Base-by-base conservation (phyloP, 2,113 vertebrate species). In the Salminus brasiliensis region DNA sequence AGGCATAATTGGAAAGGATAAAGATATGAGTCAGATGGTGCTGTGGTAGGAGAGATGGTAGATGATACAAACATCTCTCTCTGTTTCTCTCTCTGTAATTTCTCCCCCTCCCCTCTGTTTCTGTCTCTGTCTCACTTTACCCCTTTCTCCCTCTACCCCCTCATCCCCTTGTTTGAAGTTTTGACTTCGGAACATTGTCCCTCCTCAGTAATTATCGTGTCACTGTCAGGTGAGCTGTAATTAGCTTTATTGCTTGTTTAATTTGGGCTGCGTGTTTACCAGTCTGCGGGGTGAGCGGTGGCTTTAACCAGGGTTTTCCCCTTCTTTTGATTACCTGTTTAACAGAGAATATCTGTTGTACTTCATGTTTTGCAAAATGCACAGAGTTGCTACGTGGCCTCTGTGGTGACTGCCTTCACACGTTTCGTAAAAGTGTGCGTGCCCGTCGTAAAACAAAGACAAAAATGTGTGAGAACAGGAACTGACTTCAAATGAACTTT, bases 221-320 rank as follows among this genome's bases (percentile, higher is more conserved):
- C 73, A 78, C 69, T 67, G 65, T 76, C 66, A 80, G 53, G 41
- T 72, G 73, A 84, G 60, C 67, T 49, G 3, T 80, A 72, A 83
- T 85, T 84, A 85, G 55, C 53, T 78, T 83, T 82, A 72, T 81
- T 83, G 49, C 72, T 57, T 41, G 52, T 83, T 83, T 84, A 68
- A 68, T 80, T 82, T 73, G 53, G 39, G 55, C 16, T 47, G 52
- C 55, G 57, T 84, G 53, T 84, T 76, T 74, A 84, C 70, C 41
- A 59, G 55, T 25, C 79, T 82, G 77, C 49, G 15, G 43, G 73
- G 49, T 83, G 72, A 3, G 3, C 3, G 41, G 52, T 66, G 10
- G 70, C 55, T 52, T 52, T 76, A 18, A 45, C 6, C 10, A 41
- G 69, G 23, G 15, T 79, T 60, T 77, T 57, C 39, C 52, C 23